Evolutionary conservation across 2,888 invertebrate genomes (phyloP), one percentile per base, ranked within the genome.

Genomic region (Chrysina gloriosa): DNA sequence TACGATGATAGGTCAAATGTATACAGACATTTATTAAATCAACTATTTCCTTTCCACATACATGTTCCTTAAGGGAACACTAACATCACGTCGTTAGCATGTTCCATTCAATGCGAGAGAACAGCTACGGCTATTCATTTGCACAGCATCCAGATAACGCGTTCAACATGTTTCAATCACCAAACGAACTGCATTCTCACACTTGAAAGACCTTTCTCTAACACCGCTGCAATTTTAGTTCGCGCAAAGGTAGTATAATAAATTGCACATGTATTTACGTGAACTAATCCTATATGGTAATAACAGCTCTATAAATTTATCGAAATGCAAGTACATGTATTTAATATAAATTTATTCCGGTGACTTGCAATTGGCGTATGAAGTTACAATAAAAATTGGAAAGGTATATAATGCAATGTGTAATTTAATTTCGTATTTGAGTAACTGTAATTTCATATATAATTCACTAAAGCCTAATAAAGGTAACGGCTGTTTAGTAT

Each of bases 91-190:
- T 29, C 63, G 27, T 39, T 42, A 6, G 21, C 39, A 36, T 52
- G 19, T 19, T 27, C 11, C 14, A 58, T 42, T 39, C 36, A 63
- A 63, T 14, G 23, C 11, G 31, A 14, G 39, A 36, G 42, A 45
- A 45, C 23, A 14, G 34, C 58, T 14, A 34, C 14, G 3, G 14
- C 23, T 21, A n/a, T 7, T 19, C 27, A 27, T 63, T 21, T 29
- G 45, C 42, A 16, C 25, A 19, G 27, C 36, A 63, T 63, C 61
- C 21, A 27, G 45, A 63, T 63, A 63, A 27, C 16, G 47, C 61
- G 7, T 14, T 36, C 29, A 63, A 63, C 61, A 42, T 45, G 61
- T 63, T 63, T 27, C 61, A 58, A 39, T 58, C 58, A 58, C 19
- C 42, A 6, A 7, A 39, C 19, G 39, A 42, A 42, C 45, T n/a